Evolutionary conservation across 2,797 vertebrate species (phyloP), one percentile per base, ranked within the genome.

Genomic region (Champsocephalus gunnari): DNA sequence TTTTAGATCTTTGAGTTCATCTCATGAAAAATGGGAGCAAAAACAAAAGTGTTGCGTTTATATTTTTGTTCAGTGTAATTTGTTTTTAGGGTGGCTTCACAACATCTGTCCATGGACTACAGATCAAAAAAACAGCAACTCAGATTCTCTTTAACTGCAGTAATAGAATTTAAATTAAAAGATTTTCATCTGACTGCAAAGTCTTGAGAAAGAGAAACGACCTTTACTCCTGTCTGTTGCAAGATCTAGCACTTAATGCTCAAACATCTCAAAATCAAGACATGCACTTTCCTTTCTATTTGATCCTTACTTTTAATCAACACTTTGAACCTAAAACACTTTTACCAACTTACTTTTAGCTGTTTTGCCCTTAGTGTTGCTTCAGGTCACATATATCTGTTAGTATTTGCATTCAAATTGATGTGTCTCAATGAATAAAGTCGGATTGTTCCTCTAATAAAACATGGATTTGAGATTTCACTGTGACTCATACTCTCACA

Each of bases 401-500:
- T 28, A 48, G 17, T 45, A 28, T 24, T 28, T 54, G 6, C 24
- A 38, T 12, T 45, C 24, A 32, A 0, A 21, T 56, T 21, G 47
- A n/a, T 48, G 16, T 8, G 68, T 38, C 5, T 43, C 3, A 14
- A 19, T 56, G n/a, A 24, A 38, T 10, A 67, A 9, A 28, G 6
- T 48, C 17, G 14, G 49, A 28, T 3, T 16, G n/a, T 51, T 71
- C 57, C 12, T 14, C 2, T 9, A 34, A 57, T 45, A 2, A 68
- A 32, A 62, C 28, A 59, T 13, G 14, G n/a, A 32, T 55, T 14
- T 59, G 13, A 58, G 38, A 64, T 45, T 34, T 71, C 55, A 45
- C 19, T 32, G 12, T 81, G 66, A 84, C 62, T 79, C 71, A 79
- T 17, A 38, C 45, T 2, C 44, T 54, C 50, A 60, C 50, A 55